Evolutionary conservation across 2,113 vertebrate genomes (phyloP), one percentile per base, ranked within the genome.

Genomic region (Pygoscelis antarcticus): DNA sequence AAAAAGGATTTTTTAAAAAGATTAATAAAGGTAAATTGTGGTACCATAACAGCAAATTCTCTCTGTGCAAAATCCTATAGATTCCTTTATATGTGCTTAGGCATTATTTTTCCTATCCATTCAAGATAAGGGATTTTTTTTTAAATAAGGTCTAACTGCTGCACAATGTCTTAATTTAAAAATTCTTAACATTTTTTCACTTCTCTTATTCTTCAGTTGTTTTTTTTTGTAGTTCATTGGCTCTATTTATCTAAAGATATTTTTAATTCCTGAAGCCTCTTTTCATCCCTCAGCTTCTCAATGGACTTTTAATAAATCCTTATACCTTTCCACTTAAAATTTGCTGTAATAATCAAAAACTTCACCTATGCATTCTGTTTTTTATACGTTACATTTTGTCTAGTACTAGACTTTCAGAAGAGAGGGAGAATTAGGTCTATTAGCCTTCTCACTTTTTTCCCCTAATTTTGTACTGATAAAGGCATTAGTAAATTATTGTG

Each of bases 391-490:
- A 54, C 21, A 60, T 93, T 96, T 96, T 92, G 6, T 26, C 38
- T 75, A 57, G 9, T 19, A 81, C 32, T 32, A 88, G 47, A 46
- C 23, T 68, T 87, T 72, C 12, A 36, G 36, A 79, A 76, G 26
- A 92, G 62, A 94, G 36, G 29, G 49, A 60, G 68, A 89, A 81
- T 68, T 89, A 86, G 44, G 83, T 90, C 51, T 42, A 81, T 71
- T 80, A 84, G 40, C 16, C 61, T 80, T 27, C 6, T 83, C 29
- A 27, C 16, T 25, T 74, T 57, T 79, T 40, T 6, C 0, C 29
- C 36, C 27, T 61, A 75, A 82, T 85, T 90, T 91, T 69, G 6
- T 64, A 47, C n/a, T 72, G 84, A 90, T 93, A 89, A 90, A 79
- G 13, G 20, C 10, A n/a, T 81, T 81, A 84, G 27, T 62, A 90